These are phyloP conservation scores for Malachius bipustulatus DNA, from an alignment of 2,888 invertebrate genomes.

Conservation along the genomic window DNA sequence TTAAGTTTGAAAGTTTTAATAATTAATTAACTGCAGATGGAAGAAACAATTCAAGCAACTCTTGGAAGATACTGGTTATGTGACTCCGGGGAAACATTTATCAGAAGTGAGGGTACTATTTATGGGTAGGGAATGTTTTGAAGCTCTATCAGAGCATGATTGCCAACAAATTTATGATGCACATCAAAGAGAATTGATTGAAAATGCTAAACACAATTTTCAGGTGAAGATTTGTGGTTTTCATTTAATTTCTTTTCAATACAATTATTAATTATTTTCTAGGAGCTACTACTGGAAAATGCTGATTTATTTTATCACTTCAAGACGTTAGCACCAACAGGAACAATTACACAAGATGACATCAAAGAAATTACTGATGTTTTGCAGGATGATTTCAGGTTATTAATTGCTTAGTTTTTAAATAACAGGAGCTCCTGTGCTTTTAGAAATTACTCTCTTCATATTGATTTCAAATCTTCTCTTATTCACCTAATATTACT, in stretches of 20 bases:
- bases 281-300: conserved; percentile 84
- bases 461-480: too few species aligned
- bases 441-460: too few species aligned
- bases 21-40: conserved; percentile 48
- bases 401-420: conserved; percentile 18
- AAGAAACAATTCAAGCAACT: conserved; percentile 89
- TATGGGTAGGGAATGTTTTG: conserved; percentile 90
- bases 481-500: too few species aligned
- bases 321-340: conserved; percentile 78
- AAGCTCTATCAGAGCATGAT: conserved; percentile 79
- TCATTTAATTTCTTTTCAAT: conserved; percentile 4
- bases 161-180: conserved; percentile 87
- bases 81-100: conserved; percentile 88
- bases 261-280: conserved; percentile 19
- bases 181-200: conserved; percentile 82
- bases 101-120: conserved; percentile 83
- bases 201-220: conserved; percentile 81
- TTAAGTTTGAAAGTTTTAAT: too few species aligned
- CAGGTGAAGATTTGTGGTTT: conserved; percentile 42
- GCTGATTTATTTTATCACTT: conserved; percentile 89
- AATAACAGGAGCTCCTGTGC: too few species aligned
- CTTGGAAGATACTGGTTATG: conserved; percentile 86
- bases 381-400: conserved; percentile 84
- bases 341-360: conserved; percentile 87
- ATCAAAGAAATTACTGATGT: conserved; percentile 87